Base-by-base conservation (phyloP, 2,797 vertebrate species). In the Sylvia borin region DNA sequence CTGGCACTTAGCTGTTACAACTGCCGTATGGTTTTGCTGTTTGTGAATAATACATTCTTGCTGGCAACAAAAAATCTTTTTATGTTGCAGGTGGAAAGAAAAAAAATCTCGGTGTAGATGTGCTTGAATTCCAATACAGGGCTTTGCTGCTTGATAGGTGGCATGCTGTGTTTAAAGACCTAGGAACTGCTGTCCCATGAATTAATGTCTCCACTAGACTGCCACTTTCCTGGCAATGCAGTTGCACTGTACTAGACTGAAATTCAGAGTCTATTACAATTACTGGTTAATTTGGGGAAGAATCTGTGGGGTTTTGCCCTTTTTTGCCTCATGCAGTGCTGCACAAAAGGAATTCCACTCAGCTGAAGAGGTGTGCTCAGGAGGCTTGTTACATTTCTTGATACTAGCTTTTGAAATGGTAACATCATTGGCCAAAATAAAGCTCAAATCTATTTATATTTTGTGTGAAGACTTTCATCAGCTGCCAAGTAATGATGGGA, bases 391-490 rank as follows among this genome's bases (percentile, higher is more conserved):
- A 62, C 50, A 6, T 78, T 90, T 93, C 82, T 90, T 55, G 9
- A 29, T 93, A 72, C 47, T 90, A 90, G 66, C 58, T 89, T 96
- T 96, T 96, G 82, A 95, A 95, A 93, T 95, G 1, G 53, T 92
- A 90, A 96, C 73, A 57, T 62, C 73, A 47, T 55, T 88, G 85
- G 60, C 85, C 75, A 96, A 95, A 96, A 91, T 75, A 91, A 90
- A 78, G 53, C 43, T 81, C 40, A 85, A 60, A 66, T 75, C 73
- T 94, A 70, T 88, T 91, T 93, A 34, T 93, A 61, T 87, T 95
- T 91, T 0, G 2, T 8, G 3, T 3, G 2, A 79, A 3, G 18
- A 38, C 72, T 95, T 96, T 93, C 42, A 94, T 95, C 89, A 92
- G 51, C 82, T 96, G 87, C 78, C 66, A 90, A 48, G 67, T 88